Percentiles rank a stretch among this genome's conserved stretches.
phyloP scores from a whole-genome alignment of 2,888 invertebrate genomes.

The Protophormia terraenovae region DNA sequence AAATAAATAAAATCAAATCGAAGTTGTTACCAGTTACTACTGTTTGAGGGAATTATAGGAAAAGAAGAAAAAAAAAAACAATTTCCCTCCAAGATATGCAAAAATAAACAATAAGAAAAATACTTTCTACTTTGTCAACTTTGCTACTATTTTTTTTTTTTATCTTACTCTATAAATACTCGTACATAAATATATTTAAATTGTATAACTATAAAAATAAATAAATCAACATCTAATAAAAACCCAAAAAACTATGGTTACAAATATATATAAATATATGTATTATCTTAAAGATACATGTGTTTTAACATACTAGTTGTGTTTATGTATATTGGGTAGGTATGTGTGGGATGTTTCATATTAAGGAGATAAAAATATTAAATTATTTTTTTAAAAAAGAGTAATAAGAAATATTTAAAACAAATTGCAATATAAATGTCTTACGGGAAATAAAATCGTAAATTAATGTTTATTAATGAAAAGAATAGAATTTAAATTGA shows the following conservation, averaged over 20 bases:
- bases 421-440: no score
- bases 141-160: slow-evolving; percentile 3
- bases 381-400: neutral
- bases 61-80: neutral
- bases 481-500: no score
- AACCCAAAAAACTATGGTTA: neutral
- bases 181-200: neutral
- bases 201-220: neutral
- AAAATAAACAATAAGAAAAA: neutral
- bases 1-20: neutral
- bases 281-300: slow-evolving; percentile 11
- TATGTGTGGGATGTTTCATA: neutral
- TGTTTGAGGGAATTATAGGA: neutral
- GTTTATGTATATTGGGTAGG: neutral
- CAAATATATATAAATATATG: neutral
- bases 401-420: no score
- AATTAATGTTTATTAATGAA: no score
- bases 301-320: neutral
- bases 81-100: neutral
- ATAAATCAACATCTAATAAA: slow-evolving; percentile 22
- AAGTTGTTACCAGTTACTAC: neutral
- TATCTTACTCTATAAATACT: neutral
- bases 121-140: slow-evolving; percentile 2
- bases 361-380: neutral
- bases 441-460: no score